These are phyloP conservation scores for Diachrysia chrysitis DNA, from an alignment of 2,888 invertebrate species.

Conservation along the genomic window DNA sequence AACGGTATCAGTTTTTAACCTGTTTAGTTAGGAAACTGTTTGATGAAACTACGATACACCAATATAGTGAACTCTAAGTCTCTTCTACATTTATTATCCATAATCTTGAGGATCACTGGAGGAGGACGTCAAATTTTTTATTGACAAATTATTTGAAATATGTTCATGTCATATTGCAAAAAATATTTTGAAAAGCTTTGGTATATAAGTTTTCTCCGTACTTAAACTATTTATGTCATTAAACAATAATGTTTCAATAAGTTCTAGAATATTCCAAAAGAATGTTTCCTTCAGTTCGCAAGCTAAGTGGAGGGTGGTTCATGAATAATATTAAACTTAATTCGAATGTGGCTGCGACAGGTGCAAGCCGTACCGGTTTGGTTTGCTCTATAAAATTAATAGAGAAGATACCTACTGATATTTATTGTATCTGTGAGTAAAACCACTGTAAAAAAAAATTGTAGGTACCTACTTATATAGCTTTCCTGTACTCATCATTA, in stretches of 20 bases:
- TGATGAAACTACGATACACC: too few species aligned
- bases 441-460: neutral
- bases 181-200: too few species aligned
- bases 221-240: neutral
- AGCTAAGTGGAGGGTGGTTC: slow-evolving; percentile 27
- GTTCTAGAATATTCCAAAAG: slow-evolving; percentile 24
- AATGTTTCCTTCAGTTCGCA: slow-evolving; percentile 16
- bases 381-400: slow-evolving; percentile 7
- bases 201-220: too few species aligned
- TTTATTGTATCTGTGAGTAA: neutral
- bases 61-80: too few species aligned
- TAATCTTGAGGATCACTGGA: too few species aligned
- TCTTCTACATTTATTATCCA: too few species aligned
- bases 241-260: neutral
- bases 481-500: neutral
- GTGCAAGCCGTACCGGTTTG: slow-evolving; percentile 37
- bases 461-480: neutral
- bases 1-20: too few species aligned
- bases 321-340: slow-evolving; percentile 41
- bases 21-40: too few species aligned
- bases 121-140: too few species aligned
- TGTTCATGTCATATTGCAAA: too few species aligned
- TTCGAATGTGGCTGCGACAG: slow-evolving; percentile 32
- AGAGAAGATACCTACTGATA: neutral
- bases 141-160: too few species aligned